Evolutionary conservation across 1,140 invertebrate species (phyloP).

Genomic region (Conopomorpha cramerella): DNA sequence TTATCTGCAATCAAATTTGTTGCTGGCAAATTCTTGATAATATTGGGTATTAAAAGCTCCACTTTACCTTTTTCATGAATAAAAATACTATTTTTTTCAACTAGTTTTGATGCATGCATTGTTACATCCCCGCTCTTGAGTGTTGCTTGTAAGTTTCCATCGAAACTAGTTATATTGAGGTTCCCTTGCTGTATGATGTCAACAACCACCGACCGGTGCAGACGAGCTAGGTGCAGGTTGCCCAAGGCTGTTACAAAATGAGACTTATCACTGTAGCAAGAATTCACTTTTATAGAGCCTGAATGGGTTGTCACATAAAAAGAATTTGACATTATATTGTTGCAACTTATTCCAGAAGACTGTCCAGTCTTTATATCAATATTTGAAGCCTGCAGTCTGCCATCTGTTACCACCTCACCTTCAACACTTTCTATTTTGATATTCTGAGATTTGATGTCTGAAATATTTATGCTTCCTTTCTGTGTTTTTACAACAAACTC

Average conservation of each 20-base stretch:
- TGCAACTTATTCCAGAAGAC: slow-evolving; percentile 32
- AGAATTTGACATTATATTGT: slow-evolving; percentile 47
- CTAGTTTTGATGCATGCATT: slow-evolving; percentile 48
- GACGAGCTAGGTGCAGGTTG: slow-evolving; percentile 36
- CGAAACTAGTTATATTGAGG: slow-evolving; percentile 46
- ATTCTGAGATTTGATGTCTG: slow-evolving; percentile 41
- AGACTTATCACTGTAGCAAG: slow-evolving; percentile 54
- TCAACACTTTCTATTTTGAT: slow-evolving; percentile 43
- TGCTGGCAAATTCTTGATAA: slow-evolving; percentile 43
- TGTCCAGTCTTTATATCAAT: slow-evolving; percentile 50
- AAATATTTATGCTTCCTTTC: slow-evolving; percentile 35
- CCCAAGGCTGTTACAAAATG: slow-evolving; percentile 52
- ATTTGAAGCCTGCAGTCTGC: slow-evolving; percentile 38
- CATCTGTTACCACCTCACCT: slow-evolving; percentile 34
- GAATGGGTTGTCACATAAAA: slow-evolving; percentile 41
- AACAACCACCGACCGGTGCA: slow-evolving; percentile 45
- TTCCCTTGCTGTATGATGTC: slow-evolving; percentile 54
- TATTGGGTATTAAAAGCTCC: slow-evolving; percentile 40
- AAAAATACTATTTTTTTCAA: slow-evolving; percentile 54
- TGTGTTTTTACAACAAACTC: slow-evolving; percentile 49
- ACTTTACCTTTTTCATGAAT: slow-evolving; percentile 57
- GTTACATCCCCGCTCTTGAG: slow-evolving; percentile 52
- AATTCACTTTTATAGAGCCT: slow-evolving; percentile 44
- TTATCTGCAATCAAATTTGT: slow-evolving; percentile 54
- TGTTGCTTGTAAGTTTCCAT: slow-evolving; percentile 45